phyloP scores from a whole-genome alignment of 2,888 invertebrate genomes.

The Portevinia maculata region DNA sequence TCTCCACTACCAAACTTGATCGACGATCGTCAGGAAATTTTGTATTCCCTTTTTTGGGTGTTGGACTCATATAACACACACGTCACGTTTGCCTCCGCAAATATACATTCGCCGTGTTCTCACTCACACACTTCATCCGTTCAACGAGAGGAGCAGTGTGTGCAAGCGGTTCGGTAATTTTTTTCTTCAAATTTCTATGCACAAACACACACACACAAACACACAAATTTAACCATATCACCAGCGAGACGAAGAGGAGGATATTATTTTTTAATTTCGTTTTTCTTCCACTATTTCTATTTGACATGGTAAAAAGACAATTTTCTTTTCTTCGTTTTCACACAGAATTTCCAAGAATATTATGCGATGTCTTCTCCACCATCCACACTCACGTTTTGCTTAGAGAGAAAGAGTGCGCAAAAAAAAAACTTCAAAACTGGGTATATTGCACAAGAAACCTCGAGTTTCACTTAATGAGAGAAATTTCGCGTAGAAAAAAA shows the following conservation, averaged over 20 bases:
- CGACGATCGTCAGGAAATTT: constrained; percentile 76
- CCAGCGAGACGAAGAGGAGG: constrained; percentile 14
- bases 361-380: constrained; percentile 25
- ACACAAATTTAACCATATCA: constrained; percentile 46
- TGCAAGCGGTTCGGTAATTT: constrained; percentile 44
- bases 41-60: constrained; percentile 83
- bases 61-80: constrained; percentile 82
- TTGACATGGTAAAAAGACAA: constrained; percentile 1
- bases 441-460: constrained; percentile 43
- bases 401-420: constrained; percentile 10
- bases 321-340: constrained; percentile 38
- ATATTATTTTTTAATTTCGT: constrained; percentile 49
- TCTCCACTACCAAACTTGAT: constrained; percentile 43
- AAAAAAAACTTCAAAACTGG: constrained; percentile 36
- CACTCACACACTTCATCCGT: constrained; percentile 39
- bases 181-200: constrained; percentile 51
- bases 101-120: constrained; percentile 57
- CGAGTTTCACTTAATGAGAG: constrained; percentile 50
- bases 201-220: constrained; percentile 67
- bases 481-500: constrained; percentile 41
- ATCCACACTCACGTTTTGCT: constrained; percentile 52
- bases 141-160: constrained; percentile 3
- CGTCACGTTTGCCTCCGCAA: constrained; percentile 69
- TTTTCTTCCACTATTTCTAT: constrained; percentile 28
- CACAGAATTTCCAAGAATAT: constrained; percentile 61